Conservation (phyloP, 1,140 invertebrate genomes). For the Drosophila sproati region DNA sequence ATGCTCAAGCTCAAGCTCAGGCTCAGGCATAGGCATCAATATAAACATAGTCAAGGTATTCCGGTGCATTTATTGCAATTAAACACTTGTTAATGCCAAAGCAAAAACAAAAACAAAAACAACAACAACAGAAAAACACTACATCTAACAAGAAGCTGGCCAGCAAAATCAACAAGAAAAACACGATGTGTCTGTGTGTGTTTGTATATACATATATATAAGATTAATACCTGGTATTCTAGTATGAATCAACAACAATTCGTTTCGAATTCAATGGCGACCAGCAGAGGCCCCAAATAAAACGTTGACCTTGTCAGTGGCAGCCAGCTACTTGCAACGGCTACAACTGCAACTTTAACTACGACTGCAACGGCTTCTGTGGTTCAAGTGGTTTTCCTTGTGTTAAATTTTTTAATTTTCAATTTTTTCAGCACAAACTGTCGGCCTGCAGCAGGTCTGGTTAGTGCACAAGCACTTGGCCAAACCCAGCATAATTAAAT, state of each 20-base stretch:
- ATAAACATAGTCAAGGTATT: conserved; percentile 62
- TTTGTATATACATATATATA: conserved; percentile 3
- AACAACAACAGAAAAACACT: conserved; percentile 57
- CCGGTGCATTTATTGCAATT: conserved; percentile 83
- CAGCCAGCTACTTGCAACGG: conserved; percentile 37
- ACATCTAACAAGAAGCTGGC: conserved; percentile 70
- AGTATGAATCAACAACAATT: conserved; percentile 40
- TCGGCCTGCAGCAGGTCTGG: conserved; percentile 12
- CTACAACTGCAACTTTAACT: conserved; percentile 16
- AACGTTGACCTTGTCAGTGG: conserved; percentile 75
- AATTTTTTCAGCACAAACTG: conserved; percentile 51
- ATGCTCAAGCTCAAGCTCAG: conserved; percentile 53
- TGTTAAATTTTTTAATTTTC: conserved; percentile 79
- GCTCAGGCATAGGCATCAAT: conserved; percentile 9
- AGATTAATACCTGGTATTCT: conserved; percentile 42
- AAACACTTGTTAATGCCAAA: conserved; percentile 76
- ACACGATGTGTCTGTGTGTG: conserved; percentile 26
- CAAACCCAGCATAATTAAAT: conserved; percentile 54
- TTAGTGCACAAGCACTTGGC: conserved; percentile 22
- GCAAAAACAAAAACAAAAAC: conserved; percentile 61
- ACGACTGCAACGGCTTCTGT: conserved; percentile 24
- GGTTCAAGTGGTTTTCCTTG: conserved; percentile 77
- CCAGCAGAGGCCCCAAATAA: conserved; percentile 75
- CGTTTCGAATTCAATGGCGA: conserved; percentile 68
- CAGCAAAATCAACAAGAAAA: conserved; percentile 23